Evolutionary conservation across 37 sponge, comb jelly and placozoan genomes (phyloP).

Genomic region (Ianthella basta): DNA sequence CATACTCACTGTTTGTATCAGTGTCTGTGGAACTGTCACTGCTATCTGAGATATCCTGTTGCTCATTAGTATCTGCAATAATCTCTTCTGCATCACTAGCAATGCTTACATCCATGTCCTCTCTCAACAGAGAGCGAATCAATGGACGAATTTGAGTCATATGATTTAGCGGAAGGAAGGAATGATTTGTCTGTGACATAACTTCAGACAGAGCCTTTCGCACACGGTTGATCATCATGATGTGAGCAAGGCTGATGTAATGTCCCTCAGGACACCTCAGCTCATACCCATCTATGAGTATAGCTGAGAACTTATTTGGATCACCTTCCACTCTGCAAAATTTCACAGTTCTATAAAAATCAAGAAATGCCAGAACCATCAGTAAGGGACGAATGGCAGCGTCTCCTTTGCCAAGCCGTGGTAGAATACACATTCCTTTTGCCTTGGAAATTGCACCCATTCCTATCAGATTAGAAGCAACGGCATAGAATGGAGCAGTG

Average conservation of each 20-base stretch:
- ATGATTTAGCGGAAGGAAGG: no score
- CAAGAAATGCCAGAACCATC: constrained; percentile 57
- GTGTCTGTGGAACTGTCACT: no score
- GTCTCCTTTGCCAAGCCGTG: constrained; percentile 12
- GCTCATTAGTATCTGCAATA: no score
- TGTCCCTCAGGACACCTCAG: constrained; percentile 1
- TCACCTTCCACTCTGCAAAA: constrained; percentile 9
- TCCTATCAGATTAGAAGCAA: constrained; percentile 47
- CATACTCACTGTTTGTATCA: no score
- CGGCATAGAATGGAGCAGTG: constrained; percentile 28
- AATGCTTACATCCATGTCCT: no score
- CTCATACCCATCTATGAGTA: constrained; percentile 23
- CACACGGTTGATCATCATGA: constrained; percentile 53
- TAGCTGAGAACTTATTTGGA: background rate
- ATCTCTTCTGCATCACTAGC: no score
- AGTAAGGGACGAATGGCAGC: constrained; percentile 6
- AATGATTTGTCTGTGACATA: no score
- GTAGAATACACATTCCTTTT: constrained; percentile 53
- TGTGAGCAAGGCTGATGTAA: constrained; percentile 18
- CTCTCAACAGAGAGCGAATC: no score
- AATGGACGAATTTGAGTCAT: no score
- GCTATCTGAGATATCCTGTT: no score
- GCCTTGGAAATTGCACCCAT: background rate
- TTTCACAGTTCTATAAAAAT: constrained; percentile 20
- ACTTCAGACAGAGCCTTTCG: constrained; percentile 44